These are phyloP conservation scores for Oryzias celebensis DNA, from an alignment of 2,113 vertebrate genomes.

Conservation along the genomic window DNA sequence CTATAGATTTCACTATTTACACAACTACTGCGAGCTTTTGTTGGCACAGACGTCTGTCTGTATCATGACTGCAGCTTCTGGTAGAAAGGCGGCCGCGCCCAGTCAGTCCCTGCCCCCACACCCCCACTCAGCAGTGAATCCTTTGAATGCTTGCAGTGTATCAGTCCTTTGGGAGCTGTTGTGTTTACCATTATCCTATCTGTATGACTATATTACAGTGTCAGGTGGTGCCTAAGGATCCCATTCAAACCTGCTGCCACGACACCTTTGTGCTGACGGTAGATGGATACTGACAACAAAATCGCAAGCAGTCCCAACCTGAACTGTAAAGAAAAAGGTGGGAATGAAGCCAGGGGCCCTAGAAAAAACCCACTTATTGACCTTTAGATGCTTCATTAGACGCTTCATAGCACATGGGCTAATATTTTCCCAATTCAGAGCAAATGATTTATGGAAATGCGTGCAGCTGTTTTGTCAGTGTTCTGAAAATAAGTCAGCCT, in stretches of 20 bases:
- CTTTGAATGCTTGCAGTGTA: conserved; percentile 54
- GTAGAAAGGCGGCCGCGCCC: conserved; percentile 40
- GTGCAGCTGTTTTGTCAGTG: conserved; percentile 14
- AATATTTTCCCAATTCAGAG: conserved; percentile 38
- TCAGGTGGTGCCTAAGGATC: conserved; percentile 54
- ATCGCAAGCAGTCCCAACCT: conserved; percentile 16
- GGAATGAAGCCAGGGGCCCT: conserved; percentile 19
- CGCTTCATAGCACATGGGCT: conserved; percentile 11
- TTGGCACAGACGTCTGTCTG: conserved; percentile 32
- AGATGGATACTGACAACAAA: conserved; percentile 40
- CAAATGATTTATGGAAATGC: conserved; percentile 38
- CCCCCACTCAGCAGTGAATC: conserved; percentile 13
- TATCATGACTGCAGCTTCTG: conserved; percentile 19
- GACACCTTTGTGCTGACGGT: conserved; percentile 41
- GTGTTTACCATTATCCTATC: conserved; percentile 63
- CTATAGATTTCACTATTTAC: conserved; percentile 31
- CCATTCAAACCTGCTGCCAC: conserved; percentile 59
- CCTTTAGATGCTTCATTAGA: conserved; percentile 59
- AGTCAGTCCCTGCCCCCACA: conserved; percentile 21
- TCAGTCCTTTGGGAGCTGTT: conserved; percentile 46
- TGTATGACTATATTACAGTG: conserved; percentile 51
- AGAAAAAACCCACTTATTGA: conserved; percentile 51
- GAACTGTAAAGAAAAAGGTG: neutral
- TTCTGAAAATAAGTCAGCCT: conserved; percentile 24
- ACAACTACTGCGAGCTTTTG: conserved; percentile 32